Conservation (phyloP, 1,140 invertebrate species). For the Drosophila lacertosa region DNA sequence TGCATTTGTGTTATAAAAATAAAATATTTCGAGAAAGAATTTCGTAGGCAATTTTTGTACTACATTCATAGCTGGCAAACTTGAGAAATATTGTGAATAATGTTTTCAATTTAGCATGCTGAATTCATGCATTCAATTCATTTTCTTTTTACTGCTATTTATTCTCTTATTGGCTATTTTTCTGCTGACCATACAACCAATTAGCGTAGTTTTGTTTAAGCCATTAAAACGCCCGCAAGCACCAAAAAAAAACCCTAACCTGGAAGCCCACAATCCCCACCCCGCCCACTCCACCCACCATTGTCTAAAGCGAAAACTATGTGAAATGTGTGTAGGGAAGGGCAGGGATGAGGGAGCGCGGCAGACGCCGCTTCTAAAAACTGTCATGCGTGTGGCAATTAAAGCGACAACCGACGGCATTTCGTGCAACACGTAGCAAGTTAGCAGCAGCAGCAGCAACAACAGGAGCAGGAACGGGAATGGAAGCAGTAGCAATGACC, state of each 20-base stretch:
- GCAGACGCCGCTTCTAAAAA: conserved; percentile 27
- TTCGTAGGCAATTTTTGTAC: not conserved
- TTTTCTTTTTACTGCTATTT: no score
- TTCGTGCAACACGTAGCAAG: conserved; percentile 46
- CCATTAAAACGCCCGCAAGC: conserved; percentile 29
- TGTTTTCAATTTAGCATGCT: no score
- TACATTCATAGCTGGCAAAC: not conserved
- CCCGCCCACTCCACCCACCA: no score
- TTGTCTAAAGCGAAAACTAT: not conserved
- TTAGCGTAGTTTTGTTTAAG: conserved; percentile 34
- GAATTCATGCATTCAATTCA: no score
- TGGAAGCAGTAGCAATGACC: not conserved
- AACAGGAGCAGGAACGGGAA: no score
- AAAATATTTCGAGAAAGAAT: not conserved
- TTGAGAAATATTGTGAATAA: no score
- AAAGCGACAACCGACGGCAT: conserved; percentile 43
- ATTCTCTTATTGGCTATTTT: no score
- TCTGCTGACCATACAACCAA: conserved; percentile 5
- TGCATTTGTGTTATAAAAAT: not conserved
- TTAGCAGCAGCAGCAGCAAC: conserved; percentile 3
- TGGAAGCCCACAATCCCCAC: not conserved
- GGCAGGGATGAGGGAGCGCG: not conserved
- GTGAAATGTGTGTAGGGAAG: not conserved
- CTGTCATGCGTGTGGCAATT: conserved; percentile 48
- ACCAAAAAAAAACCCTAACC: conserved; percentile 6